Evolutionary conservation across 2,113 vertebrate species (phyloP).

Genomic region (Eublepharis macularius): DNA sequence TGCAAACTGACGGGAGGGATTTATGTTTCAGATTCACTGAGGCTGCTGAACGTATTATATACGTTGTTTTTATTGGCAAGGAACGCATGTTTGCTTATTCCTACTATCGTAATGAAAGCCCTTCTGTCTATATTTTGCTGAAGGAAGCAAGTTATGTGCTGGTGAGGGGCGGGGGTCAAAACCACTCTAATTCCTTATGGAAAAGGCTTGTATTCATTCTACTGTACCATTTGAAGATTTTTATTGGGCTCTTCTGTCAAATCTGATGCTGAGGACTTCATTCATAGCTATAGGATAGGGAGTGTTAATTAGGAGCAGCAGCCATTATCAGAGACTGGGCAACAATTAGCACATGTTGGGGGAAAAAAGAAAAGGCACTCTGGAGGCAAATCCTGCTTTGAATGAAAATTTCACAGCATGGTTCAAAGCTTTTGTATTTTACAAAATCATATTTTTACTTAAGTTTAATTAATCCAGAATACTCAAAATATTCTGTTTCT

Average conservation of each 20-base stretch:
- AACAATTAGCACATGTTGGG: slow-evolving; percentile 11
- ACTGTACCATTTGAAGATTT: slow-evolving; percentile 63
- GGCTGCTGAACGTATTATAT: slow-evolving; percentile 54
- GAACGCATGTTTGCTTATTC: slow-evolving; percentile 54
- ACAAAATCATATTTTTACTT: not conserved
- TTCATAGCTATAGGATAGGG: slow-evolving; percentile 6
- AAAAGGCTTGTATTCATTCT: slow-evolving; percentile 59
- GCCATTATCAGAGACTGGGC: not conserved
- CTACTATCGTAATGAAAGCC: slow-evolving; percentile 58
- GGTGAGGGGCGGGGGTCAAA: slow-evolving; percentile 53
- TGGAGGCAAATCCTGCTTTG: slow-evolving; percentile 11
- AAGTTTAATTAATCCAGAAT: not conserved
- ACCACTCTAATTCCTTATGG: slow-evolving; percentile 57
- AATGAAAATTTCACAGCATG: not conserved
- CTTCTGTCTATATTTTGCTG: slow-evolving; percentile 59
- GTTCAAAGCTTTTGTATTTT: not conserved
- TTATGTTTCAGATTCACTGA: slow-evolving; percentile 42
- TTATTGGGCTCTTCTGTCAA: slow-evolving; percentile 54
- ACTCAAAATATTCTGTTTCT: not conserved
- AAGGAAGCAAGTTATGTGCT: slow-evolving; percentile 62
- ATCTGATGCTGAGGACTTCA: slow-evolving; percentile 47
- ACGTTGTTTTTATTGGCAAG: slow-evolving; percentile 49
- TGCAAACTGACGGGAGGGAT: slow-evolving; percentile 46
- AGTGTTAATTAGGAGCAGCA: not conserved
- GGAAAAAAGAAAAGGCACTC: not conserved